Conservation (phyloP, 2,888 invertebrate genomes). For the Xestia sexstrigata region DNA sequence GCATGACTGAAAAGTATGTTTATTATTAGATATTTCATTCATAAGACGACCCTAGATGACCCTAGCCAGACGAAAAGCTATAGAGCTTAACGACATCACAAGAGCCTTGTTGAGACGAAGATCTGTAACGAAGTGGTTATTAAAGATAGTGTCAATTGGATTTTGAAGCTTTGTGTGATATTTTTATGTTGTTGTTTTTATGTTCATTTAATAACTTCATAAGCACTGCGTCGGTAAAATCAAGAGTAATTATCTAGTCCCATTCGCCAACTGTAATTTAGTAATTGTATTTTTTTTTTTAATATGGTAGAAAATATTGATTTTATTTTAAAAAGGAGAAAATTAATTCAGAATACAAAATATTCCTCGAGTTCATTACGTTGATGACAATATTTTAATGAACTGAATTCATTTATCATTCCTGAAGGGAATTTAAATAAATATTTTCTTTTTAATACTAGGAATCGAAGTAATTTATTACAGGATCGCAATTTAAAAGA, state of each 20-base stretch:
- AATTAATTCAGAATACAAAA: constrained; percentile 18
- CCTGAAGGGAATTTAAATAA: constrained; percentile 12
- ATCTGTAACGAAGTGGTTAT: background rate
- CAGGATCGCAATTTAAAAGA: constrained; percentile 16
- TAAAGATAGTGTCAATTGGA: too few relatives aligned
- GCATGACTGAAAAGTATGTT: background rate
- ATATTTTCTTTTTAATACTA: background rate
- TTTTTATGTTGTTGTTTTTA: too few relatives aligned
- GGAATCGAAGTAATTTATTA: constrained; percentile 22
- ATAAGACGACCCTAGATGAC: background rate
- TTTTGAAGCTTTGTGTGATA: background rate
- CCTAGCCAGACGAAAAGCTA: background rate
- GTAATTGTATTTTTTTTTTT: background rate
- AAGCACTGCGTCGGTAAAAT: background rate
- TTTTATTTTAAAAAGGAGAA: constrained; percentile 3
- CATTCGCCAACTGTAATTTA: background rate
- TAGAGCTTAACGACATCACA: background rate
- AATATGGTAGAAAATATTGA: background rate
- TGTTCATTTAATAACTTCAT: background rate
- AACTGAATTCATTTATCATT: constrained; percentile 48
- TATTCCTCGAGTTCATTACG: constrained; percentile 42
- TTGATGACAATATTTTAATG: constrained; percentile 54
- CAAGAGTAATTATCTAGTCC: too few relatives aligned
- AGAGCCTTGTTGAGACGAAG: background rate
- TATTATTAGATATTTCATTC: background rate